phyloP scores from a whole-genome alignment of 1,140 invertebrate species.

The Drosophila cardini region DNA sequence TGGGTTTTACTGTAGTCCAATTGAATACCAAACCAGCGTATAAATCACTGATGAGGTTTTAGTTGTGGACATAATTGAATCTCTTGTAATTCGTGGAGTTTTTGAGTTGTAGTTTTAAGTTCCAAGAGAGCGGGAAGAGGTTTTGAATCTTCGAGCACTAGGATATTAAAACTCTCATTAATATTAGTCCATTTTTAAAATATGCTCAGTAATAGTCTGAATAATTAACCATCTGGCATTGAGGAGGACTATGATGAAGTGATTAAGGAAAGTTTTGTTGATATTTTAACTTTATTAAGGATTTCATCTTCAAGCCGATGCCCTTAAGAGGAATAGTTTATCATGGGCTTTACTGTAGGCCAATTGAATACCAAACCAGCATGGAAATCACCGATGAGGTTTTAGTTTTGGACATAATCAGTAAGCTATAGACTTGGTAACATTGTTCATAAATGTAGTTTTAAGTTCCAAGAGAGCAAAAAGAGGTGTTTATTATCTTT shows the following conservation, averaged over 20 bases:
- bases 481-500: slow-evolving; percentile 43
- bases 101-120: slow-evolving; percentile 40
- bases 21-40: slow-evolving; percentile 63
- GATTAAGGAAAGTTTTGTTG: background rate
- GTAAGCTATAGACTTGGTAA: background rate
- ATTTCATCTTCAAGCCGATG: slow-evolving; percentile 51
- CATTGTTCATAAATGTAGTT: slow-evolving; percentile 21
- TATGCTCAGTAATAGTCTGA: slow-evolving; percentile 25
- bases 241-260: slow-evolving; percentile 30
- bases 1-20: slow-evolving; percentile 55
- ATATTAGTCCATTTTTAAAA: slow-evolving; percentile 43
- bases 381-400: slow-evolving; percentile 39
- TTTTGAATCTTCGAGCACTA: slow-evolving; percentile 39
- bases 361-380: slow-evolving; percentile 64
- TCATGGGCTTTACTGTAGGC: slow-evolving; percentile 52
- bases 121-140: slow-evolving; percentile 54
- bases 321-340: slow-evolving; percentile 63
- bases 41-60: slow-evolving; percentile 49
- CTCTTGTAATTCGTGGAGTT: background rate
- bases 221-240: slow-evolving; percentile 25
- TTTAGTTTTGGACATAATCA: slow-evolving; percentile 54
- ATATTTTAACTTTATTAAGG: slow-evolving; percentile 55
- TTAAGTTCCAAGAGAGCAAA: slow-evolving; percentile 59
- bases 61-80: slow-evolving; percentile 44
- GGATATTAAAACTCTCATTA: slow-evolving; percentile 51